Evolutionary conservation across 53 echinoderm and acorn worm species (phyloP).

Genomic region (Antedon mediterranea): DNA sequence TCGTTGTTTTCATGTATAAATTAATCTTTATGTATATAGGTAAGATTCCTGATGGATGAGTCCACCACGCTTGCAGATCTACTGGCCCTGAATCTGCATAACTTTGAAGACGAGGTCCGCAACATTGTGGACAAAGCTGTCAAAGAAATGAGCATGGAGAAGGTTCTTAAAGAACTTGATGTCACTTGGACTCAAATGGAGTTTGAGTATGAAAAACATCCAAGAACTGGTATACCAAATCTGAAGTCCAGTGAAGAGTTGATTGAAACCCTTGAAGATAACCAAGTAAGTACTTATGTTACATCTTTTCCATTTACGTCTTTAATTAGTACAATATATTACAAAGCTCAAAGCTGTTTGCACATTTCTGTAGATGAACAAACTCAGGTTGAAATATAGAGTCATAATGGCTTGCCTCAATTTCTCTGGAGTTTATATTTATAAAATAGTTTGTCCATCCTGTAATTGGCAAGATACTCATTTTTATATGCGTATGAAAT

Average conservation of each 20-base stretch:
- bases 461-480: no score
- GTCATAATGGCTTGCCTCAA: no score
- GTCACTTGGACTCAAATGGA: slow-evolving; percentile 96
- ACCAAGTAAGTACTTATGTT: no score
- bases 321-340: no score
- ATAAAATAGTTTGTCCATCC: no score
- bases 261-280: slow-evolving; percentile 93
- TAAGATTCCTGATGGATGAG: slow-evolving; percentile 76
- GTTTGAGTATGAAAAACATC: slow-evolving; percentile 87
- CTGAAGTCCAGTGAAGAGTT: slow-evolving; percentile 84
- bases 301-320: no score
- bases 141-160: slow-evolving; percentile 99
- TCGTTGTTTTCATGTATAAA: no score
- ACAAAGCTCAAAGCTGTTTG: no score
- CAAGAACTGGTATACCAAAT: slow-evolving; percentile 51
- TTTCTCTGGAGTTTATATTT: no score
- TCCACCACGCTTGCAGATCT: slow-evolving; percentile 85
- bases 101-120: slow-evolving; percentile 98
- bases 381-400: no score
- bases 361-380: no score
- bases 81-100: slow-evolving; percentile 85
- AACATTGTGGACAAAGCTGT: slow-evolving; percentile 98
- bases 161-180: slow-evolving; percentile 89
- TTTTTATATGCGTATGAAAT: no score
- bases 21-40: slow-evolving; percentile 19